Conservation (phyloP, 2,888 invertebrate species). For the Nomada fucata region DNA sequence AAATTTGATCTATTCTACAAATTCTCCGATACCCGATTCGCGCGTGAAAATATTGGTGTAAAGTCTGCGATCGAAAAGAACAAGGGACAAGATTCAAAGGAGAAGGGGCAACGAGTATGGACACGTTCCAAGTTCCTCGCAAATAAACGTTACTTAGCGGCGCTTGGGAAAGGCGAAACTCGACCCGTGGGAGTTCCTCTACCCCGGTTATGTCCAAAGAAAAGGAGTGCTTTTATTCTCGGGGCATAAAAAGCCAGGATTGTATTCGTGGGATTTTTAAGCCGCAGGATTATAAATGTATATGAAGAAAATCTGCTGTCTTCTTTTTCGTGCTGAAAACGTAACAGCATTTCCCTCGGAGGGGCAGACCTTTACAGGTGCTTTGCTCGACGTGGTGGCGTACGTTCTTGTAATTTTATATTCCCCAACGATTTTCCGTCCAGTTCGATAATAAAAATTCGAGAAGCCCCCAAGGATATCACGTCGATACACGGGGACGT, state of each 20-base stretch:
- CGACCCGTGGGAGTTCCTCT: slow-evolving; percentile 37
- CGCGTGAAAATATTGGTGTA: no score
- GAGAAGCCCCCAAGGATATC: slow-evolving; percentile 9
- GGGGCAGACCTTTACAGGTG: background rate
- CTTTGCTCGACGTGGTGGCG: background rate
- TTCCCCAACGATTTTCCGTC: background rate
- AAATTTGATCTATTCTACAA: no score
- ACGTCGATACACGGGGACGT: slow-evolving; percentile 28
- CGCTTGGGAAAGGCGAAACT: slow-evolving; percentile 23
- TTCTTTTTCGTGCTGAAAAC: background rate
- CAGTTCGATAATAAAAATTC: slow-evolving; percentile 9
- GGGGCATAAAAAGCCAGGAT: slow-evolving; percentile 32
- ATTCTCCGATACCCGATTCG: no score
- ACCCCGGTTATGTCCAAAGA: slow-evolving; percentile 24
- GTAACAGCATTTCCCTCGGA: background rate
- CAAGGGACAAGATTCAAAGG: slow-evolving; percentile 15
- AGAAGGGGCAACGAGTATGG: slow-evolving; percentile 33
- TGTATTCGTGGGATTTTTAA: slow-evolving; percentile 33
- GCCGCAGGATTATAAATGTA: slow-evolving; percentile 49
- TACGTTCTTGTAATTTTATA: background rate
- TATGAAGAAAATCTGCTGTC: slow-evolving; percentile 34
- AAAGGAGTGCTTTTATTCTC: slow-evolving; percentile 38
- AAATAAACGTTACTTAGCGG: slow-evolving; percentile 50
- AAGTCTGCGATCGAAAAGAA: no score
- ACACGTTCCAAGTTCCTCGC: slow-evolving; percentile 57